Percentiles rank a stretch among this genome's conserved stretches.
These are phyloP conservation scores for Epizoanthus rinbou DNA, from an alignment of 92 coral and sea anemone species.

Conservation along the genomic window DNA sequence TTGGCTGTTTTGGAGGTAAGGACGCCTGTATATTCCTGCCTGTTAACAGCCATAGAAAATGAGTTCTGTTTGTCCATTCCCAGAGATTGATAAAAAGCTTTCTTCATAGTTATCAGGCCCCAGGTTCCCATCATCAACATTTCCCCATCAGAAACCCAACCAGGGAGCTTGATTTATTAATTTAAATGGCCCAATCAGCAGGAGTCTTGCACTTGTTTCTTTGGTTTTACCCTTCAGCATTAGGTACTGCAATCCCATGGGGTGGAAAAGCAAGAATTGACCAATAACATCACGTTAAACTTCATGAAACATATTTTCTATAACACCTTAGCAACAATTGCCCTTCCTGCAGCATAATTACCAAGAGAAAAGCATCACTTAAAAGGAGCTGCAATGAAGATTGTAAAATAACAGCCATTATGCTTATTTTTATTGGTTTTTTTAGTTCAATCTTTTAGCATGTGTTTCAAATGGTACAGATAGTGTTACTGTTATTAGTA, in stretches of 20 bases:
- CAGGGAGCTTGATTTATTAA: slow-evolving; percentile 10
- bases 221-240: background rate
- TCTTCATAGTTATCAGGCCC: background rate
- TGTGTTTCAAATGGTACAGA: background rate
- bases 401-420: background rate
- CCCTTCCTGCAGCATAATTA: slow-evolving; percentile 34
- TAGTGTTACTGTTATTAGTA: background rate
- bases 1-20: slow-evolving; percentile 1
- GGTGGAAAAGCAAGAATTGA: slow-evolving; percentile 13
- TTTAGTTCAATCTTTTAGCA: background rate
- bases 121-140: background rate
- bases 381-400: slow-evolving; percentile 17
- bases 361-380: slow-evolving; percentile 25
- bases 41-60: background rate
- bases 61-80: background rate
- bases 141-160: background rate
- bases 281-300: slow-evolving; percentile 41
- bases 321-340: slow-evolving; percentile 47
- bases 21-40: background rate
- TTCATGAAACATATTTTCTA: slow-evolving; percentile 25
- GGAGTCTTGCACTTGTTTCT: background rate
- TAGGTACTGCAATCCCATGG: slow-evolving; percentile 44
- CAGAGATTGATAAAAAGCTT: background rate
- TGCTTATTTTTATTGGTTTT: background rate
- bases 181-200: slow-evolving; percentile 5